Conservation (phyloP, 2,113 vertebrate genomes). For the Anthoscopus minutus region DNA sequence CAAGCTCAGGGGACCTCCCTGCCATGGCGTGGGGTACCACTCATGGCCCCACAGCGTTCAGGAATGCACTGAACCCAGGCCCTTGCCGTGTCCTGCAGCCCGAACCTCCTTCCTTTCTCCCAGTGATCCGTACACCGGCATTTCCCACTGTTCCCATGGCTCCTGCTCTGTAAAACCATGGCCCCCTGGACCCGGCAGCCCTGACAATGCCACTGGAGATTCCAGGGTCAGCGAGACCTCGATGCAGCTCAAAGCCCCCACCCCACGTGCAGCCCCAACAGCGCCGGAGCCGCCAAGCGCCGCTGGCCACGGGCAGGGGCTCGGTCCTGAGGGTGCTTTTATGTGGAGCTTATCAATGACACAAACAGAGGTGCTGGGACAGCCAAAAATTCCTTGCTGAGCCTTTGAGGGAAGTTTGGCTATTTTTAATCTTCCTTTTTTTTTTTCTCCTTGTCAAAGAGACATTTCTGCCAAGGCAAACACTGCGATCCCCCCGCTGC, state of each 20-base stretch:
- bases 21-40: fast-evolving
- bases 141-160: fast-evolving
- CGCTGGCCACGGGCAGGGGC: fast-evolving
- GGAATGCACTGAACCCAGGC: fast-evolving
- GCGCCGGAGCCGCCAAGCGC: fast-evolving
- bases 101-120: background rate
- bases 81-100: fast-evolving
- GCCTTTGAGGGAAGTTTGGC: background rate
- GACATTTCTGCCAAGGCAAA: slow-evolving; percentile 4
- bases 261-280: fast-evolving
- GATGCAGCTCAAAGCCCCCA: background rate
- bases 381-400: background rate
- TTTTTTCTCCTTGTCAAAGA: background rate
- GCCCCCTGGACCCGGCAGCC: fast-evolving
- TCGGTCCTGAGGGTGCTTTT: background rate
- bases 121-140: fast-evolving
- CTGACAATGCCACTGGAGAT: fast-evolving
- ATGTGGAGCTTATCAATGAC: background rate
- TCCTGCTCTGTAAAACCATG: fast-evolving
- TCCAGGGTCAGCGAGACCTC: too few relatives aligned
- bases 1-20: background rate
- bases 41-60: fast-evolving
- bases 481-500: background rate
- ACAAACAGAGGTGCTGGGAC: background rate
- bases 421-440: background rate